Base-by-base conservation (phyloP, 2,113 vertebrate genomes). In the Thunnus maccoyii region DNA sequence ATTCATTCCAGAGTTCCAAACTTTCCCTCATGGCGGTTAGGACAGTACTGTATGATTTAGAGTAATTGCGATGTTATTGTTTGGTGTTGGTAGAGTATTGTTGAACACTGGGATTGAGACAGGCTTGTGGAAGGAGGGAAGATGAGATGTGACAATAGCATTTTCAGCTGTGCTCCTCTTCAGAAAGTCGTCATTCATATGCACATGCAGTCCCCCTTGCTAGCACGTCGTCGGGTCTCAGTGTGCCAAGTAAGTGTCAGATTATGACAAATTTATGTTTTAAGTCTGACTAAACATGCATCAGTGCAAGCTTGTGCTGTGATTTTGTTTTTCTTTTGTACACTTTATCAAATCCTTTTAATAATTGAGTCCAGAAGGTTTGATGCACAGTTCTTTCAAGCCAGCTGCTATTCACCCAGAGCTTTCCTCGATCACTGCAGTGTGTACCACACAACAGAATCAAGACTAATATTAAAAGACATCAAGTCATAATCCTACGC, bases 31-130 rank as follows among this genome's bases (percentile, higher is more conserved):
- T 36, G 77, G 90, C 46, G 90, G 86, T 86, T 89, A 80, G 78
- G 81, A 69, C 81, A 41, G 82, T 27, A 76, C 82, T 71, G 71
- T 88, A 80, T 88, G 90, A 91, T 92, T 91, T 91, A 78, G 61
- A 73, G 79, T 90, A 86, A 88, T 90, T 93, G 72, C 68, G 27
- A 91, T 88, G 84, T 89, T 92, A 84, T 93, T 92, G 91, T 91
- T 92, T 91, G 80, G 76, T 78, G 79, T 77, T 55, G 82, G 79
- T 79, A 32, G 79, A 83, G 46, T 44, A 69, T 78, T 85, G 83
- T 85, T 80, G 82, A 86, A 70, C 66, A 41, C 2, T 67, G 71
- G 54, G 55, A 83, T 64, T 51, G 68, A 78, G 64, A 85, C 54
- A 2, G 55, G 50, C 46, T 77, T 58, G 41, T 76, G 66, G 64